Evolutionary conservation across 2,113 vertebrate genomes (phyloP).

Genomic region (Oryzias woworae): DNA sequence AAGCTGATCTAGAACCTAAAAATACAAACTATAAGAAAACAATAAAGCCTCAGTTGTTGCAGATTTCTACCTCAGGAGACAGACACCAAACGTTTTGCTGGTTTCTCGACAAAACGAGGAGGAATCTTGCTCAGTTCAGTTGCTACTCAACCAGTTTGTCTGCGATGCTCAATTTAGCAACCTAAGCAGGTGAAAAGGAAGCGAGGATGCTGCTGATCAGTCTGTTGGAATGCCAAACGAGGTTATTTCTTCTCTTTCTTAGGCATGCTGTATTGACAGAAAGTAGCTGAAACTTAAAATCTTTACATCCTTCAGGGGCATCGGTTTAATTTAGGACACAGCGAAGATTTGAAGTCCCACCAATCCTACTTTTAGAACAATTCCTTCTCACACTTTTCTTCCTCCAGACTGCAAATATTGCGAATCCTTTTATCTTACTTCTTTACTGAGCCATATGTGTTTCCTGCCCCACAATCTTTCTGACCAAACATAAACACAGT

Average conservation of each 20-base stretch:
- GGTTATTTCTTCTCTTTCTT: background rate
- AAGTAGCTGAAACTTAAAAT: conserved; percentile 1
- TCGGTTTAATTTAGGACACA: background rate
- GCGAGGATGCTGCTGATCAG: conserved; percentile 2
- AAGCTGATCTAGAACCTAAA: too few species aligned
- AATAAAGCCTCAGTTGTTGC: too few species aligned
- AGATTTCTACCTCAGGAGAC: too few species aligned
- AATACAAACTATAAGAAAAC: too few species aligned
- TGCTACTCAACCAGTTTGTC: conserved; percentile 15
- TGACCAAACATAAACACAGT: background rate
- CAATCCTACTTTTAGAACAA: background rate
- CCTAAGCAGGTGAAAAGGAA: background rate
- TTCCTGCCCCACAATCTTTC: background rate
- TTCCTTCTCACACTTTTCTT: too few species aligned
- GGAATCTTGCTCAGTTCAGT: background rate
- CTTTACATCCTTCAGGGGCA: background rate
- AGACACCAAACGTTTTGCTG: too few species aligned
- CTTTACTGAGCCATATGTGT: background rate
- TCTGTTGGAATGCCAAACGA: conserved; percentile 10
- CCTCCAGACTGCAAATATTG: background rate
- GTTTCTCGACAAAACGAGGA: too few species aligned
- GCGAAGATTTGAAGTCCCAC: background rate
- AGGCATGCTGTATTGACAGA: conserved; percentile 13
- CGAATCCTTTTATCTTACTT: background rate
- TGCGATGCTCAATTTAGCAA: background rate